Evolutionary conservation across 1,140 invertebrate species (phyloP).

Genomic region (Ceratoteleas bidentatus): DNA sequence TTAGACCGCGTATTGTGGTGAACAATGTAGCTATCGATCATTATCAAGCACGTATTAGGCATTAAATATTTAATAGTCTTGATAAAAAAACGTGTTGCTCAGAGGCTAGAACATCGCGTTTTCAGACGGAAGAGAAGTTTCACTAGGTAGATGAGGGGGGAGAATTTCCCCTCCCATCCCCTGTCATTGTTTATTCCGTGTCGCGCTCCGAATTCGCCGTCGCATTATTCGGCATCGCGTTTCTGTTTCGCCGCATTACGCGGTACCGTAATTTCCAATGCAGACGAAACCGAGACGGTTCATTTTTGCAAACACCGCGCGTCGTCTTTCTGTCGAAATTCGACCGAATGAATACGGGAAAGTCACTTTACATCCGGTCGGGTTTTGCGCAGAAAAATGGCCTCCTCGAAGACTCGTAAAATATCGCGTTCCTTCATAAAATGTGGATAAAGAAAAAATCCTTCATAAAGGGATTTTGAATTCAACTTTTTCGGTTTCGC

Average conservation of each 20-base stretch:
- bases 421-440: too few relatives aligned
- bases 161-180: too few relatives aligned
- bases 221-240: slow-evolving; percentile 17
- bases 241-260: slow-evolving; percentile 4
- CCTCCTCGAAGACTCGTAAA: too few relatives aligned
- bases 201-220: not conserved
- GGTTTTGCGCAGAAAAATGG: too few relatives aligned
- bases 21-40: slow-evolving; percentile 44
- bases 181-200: not conserved
- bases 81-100: slow-evolving; percentile 4
- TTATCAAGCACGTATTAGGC: slow-evolving; percentile 29
- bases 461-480: too few relatives aligned
- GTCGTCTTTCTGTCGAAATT: not conserved
- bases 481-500: too few relatives aligned
- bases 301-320: not conserved
- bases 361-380: too few relatives aligned
- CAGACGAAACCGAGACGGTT: not conserved
- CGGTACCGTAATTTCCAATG: slow-evolving; percentile 4
- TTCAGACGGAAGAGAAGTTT: not conserved
- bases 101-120: not conserved
- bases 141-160: too few relatives aligned
- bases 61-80: slow-evolving; percentile 18
- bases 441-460: too few relatives aligned
- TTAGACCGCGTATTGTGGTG: slow-evolving; percentile 50
- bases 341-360: too few relatives aligned